Evolutionary conservation across 2,113 vertebrate species (phyloP).

Genomic region (Chloroceryle aenea): DNA sequence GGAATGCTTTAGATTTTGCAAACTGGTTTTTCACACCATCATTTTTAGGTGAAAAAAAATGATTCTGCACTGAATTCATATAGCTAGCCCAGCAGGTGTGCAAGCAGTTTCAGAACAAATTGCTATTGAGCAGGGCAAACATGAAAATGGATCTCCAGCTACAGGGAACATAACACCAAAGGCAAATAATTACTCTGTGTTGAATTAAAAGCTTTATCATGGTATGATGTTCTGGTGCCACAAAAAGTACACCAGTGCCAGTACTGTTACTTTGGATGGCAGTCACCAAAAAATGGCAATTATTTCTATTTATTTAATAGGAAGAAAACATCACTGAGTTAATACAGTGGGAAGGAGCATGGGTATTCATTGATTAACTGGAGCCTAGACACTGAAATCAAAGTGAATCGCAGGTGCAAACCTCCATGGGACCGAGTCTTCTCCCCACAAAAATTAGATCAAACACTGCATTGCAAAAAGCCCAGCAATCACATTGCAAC

Average conservation of each 20-base stretch:
- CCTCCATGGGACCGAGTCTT: neutral
- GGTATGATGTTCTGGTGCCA: neutral
- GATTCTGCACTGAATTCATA: neutral
- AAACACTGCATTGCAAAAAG: neutral
- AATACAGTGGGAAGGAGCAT: neutral
- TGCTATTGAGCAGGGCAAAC: neutral
- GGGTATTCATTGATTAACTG: neutral
- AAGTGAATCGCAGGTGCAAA: neutral
- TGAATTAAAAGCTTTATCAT: neutral
- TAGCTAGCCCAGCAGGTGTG: neutral
- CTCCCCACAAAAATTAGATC: neutral
- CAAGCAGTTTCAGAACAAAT: neutral
- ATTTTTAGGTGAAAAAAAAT: neutral
- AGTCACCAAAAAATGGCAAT: neutral
- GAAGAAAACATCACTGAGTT: neutral
- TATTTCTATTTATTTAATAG: neutral
- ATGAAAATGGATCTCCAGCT: neutral
- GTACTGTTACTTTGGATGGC: neutral
- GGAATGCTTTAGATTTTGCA: neutral
- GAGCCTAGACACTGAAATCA: neutral
- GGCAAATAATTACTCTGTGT: neutral
- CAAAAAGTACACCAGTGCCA: neutral
- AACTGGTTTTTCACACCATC: neutral
- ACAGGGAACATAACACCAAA: neutral
- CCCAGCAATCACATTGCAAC: neutral